phyloP scores from a whole-genome alignment of 2,113 vertebrate species.

The Sciurus niger region DNA sequence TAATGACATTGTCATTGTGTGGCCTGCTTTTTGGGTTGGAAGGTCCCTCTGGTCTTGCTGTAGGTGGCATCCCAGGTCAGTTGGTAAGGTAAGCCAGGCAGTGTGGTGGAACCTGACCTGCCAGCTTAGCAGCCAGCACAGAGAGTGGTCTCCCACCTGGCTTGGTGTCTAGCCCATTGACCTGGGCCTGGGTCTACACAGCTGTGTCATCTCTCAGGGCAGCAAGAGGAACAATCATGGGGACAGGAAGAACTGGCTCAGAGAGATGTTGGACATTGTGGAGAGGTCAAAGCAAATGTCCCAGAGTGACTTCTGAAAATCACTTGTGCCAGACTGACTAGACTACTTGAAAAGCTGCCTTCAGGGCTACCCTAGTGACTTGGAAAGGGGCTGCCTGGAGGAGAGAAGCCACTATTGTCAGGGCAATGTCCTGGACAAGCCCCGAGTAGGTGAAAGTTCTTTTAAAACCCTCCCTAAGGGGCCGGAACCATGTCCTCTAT shows the following conservation, averaged over 20 bases:
- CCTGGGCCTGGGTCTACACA: not conserved
- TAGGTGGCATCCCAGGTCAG: not conserved
- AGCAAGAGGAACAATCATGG: not conserved
- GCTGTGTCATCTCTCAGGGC: not conserved
- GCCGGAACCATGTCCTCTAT: too few relatives aligned
- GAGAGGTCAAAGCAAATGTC: not conserved
- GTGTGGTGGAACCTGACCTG: not conserved
- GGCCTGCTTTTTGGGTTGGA: not conserved
- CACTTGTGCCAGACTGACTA: not conserved
- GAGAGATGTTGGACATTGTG: not conserved
- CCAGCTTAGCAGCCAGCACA: not conserved
- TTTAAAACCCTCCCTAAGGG: fast-evolving
- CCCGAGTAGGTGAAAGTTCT: not conserved
- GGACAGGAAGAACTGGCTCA: not conserved
- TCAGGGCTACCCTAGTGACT: not conserved
- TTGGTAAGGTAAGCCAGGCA: not conserved
- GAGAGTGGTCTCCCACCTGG: not conserved
- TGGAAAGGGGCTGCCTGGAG: not conserved
- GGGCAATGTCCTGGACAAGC: not conserved
- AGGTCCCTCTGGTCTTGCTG: not conserved
- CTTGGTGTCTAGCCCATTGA: not conserved
- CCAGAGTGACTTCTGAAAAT: not conserved
- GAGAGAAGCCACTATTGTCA: not conserved
- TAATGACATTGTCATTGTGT: too few relatives aligned
- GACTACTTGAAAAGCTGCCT: not conserved